Conservation (phyloP, 2,888 invertebrate genomes). For the Sinhomidia bicolor region DNA sequence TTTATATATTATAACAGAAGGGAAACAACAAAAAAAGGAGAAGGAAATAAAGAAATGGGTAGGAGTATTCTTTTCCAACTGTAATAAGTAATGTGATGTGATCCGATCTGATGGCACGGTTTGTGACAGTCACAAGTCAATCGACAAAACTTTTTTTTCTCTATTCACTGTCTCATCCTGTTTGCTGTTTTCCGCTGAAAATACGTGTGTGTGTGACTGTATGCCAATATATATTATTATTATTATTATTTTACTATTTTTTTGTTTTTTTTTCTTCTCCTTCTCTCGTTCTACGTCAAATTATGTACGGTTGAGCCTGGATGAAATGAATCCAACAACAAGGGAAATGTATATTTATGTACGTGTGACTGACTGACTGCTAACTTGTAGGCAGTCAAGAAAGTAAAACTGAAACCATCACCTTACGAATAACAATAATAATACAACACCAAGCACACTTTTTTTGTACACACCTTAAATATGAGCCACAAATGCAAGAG, state of each 20-base stretch:
- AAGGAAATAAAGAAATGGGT: not conserved
- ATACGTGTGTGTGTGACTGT: not conserved
- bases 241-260: no score
- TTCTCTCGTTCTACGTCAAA: not conserved
- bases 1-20: no score
- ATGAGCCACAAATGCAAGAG: not conserved
- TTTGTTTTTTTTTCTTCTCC: not conserved
- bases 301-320: not conserved
- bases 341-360: not conserved
- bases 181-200: slow-evolving; percentile 22
- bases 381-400: not conserved
- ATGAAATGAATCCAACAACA: not conserved
- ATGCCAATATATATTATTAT: no score
- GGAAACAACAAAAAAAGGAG: not conserved
- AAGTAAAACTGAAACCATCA: not conserved
- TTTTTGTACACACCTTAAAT: not conserved
- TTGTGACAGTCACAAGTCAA: slow-evolving; percentile 74
- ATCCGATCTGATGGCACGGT: slow-evolving; percentile 71
- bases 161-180: not conserved
- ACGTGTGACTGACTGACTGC: no score
- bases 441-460: not conserved
- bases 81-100: slow-evolving; percentile 63
- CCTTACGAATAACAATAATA: not conserved
- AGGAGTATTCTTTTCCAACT: slow-evolving; percentile 25
- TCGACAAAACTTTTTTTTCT: slow-evolving; percentile 68